Conservation (phyloP, 2,888 invertebrate genomes). For the Geophilus truncorum region DNA sequence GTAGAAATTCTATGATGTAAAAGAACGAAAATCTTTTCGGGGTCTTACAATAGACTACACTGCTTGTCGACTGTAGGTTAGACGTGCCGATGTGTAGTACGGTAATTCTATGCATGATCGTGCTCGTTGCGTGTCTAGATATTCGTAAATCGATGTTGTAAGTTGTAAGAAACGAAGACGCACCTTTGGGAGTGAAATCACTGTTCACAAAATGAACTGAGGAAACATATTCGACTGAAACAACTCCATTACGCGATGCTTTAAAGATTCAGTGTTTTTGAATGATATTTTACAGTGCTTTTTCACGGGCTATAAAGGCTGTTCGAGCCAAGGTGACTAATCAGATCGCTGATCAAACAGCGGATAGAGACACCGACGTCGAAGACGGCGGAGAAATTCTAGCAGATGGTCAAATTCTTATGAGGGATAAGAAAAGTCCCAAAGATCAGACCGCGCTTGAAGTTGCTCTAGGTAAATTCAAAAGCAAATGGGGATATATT, state of each 20-base stretch:
- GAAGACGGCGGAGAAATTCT: constrained; percentile 60
- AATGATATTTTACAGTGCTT: not conserved
- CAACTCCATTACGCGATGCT: not conserved
- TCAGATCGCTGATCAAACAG: constrained; percentile 86
- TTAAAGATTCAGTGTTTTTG: not conserved
- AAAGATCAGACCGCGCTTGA: constrained; percentile 71
- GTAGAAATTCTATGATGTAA: too few relatives aligned
- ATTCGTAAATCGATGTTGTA: not conserved
- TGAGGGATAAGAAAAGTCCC: constrained; percentile 78
- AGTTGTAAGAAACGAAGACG: not conserved
- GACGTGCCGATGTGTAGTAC: not conserved
- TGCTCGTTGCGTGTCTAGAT: not conserved
- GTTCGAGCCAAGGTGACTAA: constrained; percentile 88
- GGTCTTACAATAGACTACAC: too few relatives aligned
- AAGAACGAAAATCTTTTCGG: too few relatives aligned
- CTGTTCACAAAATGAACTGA: not conserved
- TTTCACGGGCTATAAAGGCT: constrained; percentile 62
- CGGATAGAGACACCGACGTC: constrained; percentile 49
- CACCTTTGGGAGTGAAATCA: not conserved
- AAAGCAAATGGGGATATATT: too few relatives aligned
- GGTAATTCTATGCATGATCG: not conserved
- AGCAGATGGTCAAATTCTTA: constrained; percentile 69
- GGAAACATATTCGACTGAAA: not conserved
- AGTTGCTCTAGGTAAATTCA: constrained; percentile 60
- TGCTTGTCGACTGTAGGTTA: not conserved